Evolutionary conservation across 2,113 vertebrate species (phyloP), one percentile per base, ranked within the genome.

Genomic region (Zosterops borbonicus): DNA sequence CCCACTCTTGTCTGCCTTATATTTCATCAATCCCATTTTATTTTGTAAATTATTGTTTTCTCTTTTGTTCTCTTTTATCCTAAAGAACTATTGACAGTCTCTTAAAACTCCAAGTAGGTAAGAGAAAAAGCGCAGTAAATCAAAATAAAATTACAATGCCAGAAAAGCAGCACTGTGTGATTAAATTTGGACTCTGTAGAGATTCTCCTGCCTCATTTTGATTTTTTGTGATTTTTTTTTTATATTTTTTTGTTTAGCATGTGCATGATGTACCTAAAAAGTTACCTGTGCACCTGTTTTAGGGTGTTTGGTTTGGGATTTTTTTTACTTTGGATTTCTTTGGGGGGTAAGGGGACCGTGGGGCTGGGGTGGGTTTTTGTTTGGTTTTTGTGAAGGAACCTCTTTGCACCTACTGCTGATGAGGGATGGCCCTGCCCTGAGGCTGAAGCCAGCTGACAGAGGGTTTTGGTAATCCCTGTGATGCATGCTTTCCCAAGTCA

Each of bases 391-490:
- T 69, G 22, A 55, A 56, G 24, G 73, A 69, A 49, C 39, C 23
- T 2, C 0, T 42, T 11, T 63, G 49, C 19, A 24, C 17, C 39
- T 53, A 9, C 21, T 3, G 11, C n/a, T 49, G 28, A 25, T 14
- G 14, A 58, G 31, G 55, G 35, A 37, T 20, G 3, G 3, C 41
- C 23, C 9, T 5, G 6, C 56, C 31, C 18, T 5, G 5, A 37
- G n/a, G 2, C 35, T 65, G 52, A 21, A 49, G 64, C 29, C 49
- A 7, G 5, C 63, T 35, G 64, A 25, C 44, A 39, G 16, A 9
- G 10, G 10, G 10, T 49, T 75, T 39, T 7, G 2, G 6, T 14
- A 33, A 28, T 21, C 29, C 24, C 25, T 0, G 0, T 42, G 44
- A 8, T 31, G 44, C 24, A 12, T 0, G 0, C 9, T 44, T 76